phyloP scores from a whole-genome alignment of 2,888 invertebrate genomes.

The Griposia aprilina region DNA sequence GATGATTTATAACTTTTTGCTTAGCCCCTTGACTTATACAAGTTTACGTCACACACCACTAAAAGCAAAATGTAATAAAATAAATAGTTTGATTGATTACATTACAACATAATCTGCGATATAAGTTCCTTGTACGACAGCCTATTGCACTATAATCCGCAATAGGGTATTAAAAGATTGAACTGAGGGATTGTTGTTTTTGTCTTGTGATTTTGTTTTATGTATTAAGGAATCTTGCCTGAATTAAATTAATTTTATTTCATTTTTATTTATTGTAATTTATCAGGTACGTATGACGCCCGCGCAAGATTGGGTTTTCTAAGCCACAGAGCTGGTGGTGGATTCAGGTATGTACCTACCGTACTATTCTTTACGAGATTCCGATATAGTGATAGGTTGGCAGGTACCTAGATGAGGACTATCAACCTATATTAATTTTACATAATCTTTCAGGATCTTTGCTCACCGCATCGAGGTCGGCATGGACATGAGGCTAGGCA shows the following conservation, averaged over 20 bases:
- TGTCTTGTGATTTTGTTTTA: no score
- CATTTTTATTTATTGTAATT: constrained; percentile 11
- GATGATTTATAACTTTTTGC: not conserved
- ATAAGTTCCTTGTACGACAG: not conserved
- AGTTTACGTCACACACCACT: not conserved
- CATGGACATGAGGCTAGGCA: constrained; percentile 75
- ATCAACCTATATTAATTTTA: not conserved
- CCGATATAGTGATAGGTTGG: no score
- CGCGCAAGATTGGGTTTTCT: constrained; percentile 71
- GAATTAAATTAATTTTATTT: no score
- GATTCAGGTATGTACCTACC: constrained; percentile 72
- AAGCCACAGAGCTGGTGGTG: constrained; percentile 74
- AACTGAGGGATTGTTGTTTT: not conserved
- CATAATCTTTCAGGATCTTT: constrained; percentile 72
- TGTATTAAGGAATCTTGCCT: no score
- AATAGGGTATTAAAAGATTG: constrained; percentile 10
- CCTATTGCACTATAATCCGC: constrained; percentile 25
- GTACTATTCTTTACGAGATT: not conserved
- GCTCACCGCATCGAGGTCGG: constrained; percentile 76
- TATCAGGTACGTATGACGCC: constrained; percentile 76
- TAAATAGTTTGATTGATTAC: not conserved
- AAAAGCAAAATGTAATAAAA: not conserved
- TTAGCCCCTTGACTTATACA: not conserved
- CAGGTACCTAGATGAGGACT: not conserved
- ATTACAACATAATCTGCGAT: constrained; percentile 11